phyloP scores from a whole-genome alignment of 53 echinoderm and acorn worm species.

The Holothuria scabra region DNA sequence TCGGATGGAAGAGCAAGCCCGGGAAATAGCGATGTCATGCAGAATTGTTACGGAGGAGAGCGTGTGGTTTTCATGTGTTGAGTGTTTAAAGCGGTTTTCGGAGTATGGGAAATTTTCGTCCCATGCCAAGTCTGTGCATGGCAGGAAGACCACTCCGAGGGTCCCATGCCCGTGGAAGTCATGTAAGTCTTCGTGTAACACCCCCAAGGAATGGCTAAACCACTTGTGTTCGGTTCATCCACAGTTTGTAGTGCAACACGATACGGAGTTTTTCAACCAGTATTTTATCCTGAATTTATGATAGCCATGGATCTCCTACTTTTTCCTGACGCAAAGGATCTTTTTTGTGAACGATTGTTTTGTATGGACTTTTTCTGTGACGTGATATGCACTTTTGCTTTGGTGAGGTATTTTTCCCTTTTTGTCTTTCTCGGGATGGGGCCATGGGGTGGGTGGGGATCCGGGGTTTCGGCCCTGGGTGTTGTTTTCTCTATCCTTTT shows the following conservation, averaged over 20 bases:
- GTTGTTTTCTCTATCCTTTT: no score
- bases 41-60: not conserved
- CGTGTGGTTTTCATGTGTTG: conserved; percentile 20
- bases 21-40: no score
- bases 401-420: no score
- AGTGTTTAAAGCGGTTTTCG: not conserved
- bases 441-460: no score
- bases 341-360: no score
- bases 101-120: not conserved
- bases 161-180: conserved; percentile 31
- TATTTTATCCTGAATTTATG: conserved; percentile 13
- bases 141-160: not conserved
- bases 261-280: not conserved
- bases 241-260: conserved; percentile 8
- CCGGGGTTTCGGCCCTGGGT: no score
- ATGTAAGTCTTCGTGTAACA: conserved; percentile 9
- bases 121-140: not conserved
- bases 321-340: no score
- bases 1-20: no score
- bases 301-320: no score
- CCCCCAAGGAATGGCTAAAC: conserved; percentile 26
- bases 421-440: no score
- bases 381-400: no score
- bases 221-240: not conserved
- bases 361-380: no score